Conservation (phyloP, 2,888 invertebrate genomes). For the Capitulum mitella region DNA sequence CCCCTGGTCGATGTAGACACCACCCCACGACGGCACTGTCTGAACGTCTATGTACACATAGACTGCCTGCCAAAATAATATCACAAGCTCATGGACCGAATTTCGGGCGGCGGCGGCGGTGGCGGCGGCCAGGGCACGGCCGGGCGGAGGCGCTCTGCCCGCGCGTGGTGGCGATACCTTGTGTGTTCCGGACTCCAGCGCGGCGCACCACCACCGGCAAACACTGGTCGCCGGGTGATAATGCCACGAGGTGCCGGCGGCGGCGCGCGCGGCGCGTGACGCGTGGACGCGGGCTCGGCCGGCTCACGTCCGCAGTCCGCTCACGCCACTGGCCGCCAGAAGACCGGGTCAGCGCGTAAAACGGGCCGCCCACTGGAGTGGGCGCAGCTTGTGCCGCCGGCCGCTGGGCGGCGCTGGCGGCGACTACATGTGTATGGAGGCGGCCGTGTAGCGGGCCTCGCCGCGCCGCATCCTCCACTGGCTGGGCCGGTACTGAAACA, state of each 20-base stretch:
- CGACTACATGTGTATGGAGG: slow-evolving; percentile 81
- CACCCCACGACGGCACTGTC: too few relatives aligned
- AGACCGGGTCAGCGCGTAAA: too few relatives aligned
- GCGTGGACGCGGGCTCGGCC: not conserved
- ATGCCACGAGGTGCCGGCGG: not conserved
- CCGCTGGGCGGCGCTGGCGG: not conserved
- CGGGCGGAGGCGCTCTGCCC: too few relatives aligned
- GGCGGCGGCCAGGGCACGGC: too few relatives aligned
- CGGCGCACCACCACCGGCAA: too few relatives aligned
- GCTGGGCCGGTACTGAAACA: slow-evolving; percentile 81
- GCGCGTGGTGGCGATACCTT: too few relatives aligned
- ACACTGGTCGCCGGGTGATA: not conserved
- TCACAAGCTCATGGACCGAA: too few relatives aligned
- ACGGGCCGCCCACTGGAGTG: not conserved
- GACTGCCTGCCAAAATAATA: too few relatives aligned
- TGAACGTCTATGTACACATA: too few relatives aligned
- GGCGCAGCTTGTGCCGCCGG: not conserved
- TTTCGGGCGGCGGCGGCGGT: too few relatives aligned
- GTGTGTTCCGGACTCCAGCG: too few relatives aligned
- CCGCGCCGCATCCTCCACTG: slow-evolving; percentile 88
- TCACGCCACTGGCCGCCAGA: not conserved
- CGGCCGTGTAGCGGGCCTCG: slow-evolving; percentile 87
- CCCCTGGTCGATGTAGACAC: too few relatives aligned
- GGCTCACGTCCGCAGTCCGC: not conserved
- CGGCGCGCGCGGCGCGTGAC: not conserved